Percentiles rank a stretch among this genome's conserved stretches.
These are phyloP conservation scores for Cloeon dipterum DNA, from an alignment of 2,888 invertebrate genomes.

Conservation along the genomic window DNA sequence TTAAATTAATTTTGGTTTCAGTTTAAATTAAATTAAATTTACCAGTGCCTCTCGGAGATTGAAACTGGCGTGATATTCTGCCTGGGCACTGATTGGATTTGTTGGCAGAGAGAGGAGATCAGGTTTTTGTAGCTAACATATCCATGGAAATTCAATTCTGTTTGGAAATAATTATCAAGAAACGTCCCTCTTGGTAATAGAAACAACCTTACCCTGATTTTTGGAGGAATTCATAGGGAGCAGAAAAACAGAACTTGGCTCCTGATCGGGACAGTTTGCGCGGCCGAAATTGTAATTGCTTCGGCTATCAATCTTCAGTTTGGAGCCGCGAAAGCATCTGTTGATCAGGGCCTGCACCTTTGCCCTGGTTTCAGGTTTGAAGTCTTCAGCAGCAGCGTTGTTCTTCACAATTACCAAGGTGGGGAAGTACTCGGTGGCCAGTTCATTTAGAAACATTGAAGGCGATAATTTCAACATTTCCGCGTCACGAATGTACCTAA, in stretches of 20 bases:
- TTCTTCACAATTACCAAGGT: constrained; percentile 68
- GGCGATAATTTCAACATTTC: constrained; percentile 70
- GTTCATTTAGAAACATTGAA: constrained; percentile 32
- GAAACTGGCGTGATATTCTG: constrained; percentile 46
- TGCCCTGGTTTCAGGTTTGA: constrained; percentile 30
- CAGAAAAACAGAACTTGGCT: too few relatives aligned
- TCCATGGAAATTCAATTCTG: constrained; percentile 30
- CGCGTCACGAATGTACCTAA: constrained; percentile 53
- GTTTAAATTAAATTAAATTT: not conserved
- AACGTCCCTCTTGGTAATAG: too few relatives aligned
- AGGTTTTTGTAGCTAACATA: constrained; percentile 39
- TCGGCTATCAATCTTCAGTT: too few relatives aligned
- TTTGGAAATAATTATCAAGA: too few relatives aligned
- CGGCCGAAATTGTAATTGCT: too few relatives aligned
- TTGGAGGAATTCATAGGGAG: too few relatives aligned
- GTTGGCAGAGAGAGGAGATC: constrained; percentile 38
- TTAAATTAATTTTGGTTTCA: constrained; percentile 6
- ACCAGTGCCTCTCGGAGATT: constrained; percentile 61
- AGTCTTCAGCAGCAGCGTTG: constrained; percentile 51
- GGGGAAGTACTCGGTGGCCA: constrained; percentile 53
- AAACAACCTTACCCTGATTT: too few relatives aligned
- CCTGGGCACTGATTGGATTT: constrained; percentile 42
- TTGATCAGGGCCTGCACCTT: constrained; percentile 32
- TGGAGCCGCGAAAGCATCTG: too few relatives aligned
- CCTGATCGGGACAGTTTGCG: too few relatives aligned